Percentiles rank a stretch among this genome's conserved stretches.
Evolutionary conservation across 2,888 invertebrate species (phyloP).

Genomic region (Volucella zonaria): DNA sequence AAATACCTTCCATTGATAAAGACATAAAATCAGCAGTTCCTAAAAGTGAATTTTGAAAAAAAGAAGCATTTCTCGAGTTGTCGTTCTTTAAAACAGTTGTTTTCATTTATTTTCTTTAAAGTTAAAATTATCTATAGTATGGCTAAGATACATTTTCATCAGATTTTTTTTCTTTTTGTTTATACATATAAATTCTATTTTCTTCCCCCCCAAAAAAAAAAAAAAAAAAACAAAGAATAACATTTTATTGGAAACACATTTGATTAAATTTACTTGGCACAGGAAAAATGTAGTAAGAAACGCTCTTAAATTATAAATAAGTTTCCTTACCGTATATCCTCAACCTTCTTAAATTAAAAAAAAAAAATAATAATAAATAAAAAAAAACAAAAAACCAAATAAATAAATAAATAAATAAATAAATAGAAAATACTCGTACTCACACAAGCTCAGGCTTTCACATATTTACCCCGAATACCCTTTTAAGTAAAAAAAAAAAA

Average conservation of each 20-base stretch:
- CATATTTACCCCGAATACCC: constrained; percentile 6
- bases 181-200: constrained; percentile 3
- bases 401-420: constrained; percentile 15
- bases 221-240: constrained; percentile 18
- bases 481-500: neutral
- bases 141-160: constrained; percentile 49
- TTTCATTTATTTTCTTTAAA: constrained; percentile 33
- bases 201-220: neutral
- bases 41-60: neutral
- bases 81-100: neutral
- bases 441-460: neutral
- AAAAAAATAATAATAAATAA: neutral
- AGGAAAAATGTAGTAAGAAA: constrained; percentile 39
- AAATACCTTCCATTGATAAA: neutral
- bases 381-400: constrained; percentile 1
- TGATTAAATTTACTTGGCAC: constrained; percentile 37
- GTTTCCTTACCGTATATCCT: constrained; percentile 15
- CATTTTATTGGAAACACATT: neutral
- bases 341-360: constrained; percentile 16
- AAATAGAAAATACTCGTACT: neutral
- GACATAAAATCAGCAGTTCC: neutral
- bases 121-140: constrained; percentile 58
- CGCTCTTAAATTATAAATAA: constrained; percentile 20
- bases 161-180: neutral
- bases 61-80: neutral